Percentiles rank a stretch among this genome's conserved stretches.
Evolutionary conservation across 1,140 invertebrate genomes (phyloP).

Genomic region (Phymastichus coffea): DNA sequence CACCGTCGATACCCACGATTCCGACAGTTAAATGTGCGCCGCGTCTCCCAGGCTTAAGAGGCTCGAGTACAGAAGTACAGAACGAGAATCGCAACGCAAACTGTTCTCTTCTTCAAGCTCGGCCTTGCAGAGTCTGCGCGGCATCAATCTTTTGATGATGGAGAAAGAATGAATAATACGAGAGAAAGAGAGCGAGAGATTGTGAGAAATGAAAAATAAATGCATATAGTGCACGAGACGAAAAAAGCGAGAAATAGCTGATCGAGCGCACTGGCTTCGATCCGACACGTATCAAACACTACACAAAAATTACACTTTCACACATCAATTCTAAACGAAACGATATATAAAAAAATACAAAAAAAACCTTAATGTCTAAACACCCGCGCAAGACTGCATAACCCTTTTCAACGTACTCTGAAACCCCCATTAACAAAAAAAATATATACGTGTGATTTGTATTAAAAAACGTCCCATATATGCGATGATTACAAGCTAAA

Average conservation of each 20-base stretch:
- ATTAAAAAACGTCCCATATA: constrained; percentile 12
- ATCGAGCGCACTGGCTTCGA: not conserved
- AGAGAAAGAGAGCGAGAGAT: constrained; percentile 16
- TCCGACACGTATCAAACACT: constrained; percentile 21
- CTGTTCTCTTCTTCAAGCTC: not conserved
- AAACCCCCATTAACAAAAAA: constrained; percentile 17
- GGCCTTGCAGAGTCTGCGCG: constrained; percentile 6
- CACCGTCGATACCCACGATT: constrained; percentile 17
- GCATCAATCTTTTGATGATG: constrained; percentile 41
- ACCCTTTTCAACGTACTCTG: constrained; percentile 26
- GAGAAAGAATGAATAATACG: constrained; percentile 29
- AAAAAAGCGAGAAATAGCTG: constrained; percentile 6
- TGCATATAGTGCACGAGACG: constrained; percentile 25
- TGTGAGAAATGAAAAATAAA: constrained; percentile 10
- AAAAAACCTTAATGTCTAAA: constrained; percentile 24
- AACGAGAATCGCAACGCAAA: too few relatives aligned
- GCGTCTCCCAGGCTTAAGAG: constrained; percentile 6
- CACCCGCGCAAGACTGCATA: constrained; percentile 24
- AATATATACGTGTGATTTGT: constrained; percentile 26
- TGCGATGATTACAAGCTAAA: constrained; percentile 14
- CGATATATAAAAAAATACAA: constrained; percentile 14
- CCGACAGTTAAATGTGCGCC: constrained; percentile 27
- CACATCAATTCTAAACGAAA: constrained; percentile 3
- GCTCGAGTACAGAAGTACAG: too few relatives aligned
- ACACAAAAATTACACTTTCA: constrained; percentile 8